phyloP scores from a whole-genome alignment of 2,113 vertebrate species.

The Machaerirhynchus nigripectus region DNA sequence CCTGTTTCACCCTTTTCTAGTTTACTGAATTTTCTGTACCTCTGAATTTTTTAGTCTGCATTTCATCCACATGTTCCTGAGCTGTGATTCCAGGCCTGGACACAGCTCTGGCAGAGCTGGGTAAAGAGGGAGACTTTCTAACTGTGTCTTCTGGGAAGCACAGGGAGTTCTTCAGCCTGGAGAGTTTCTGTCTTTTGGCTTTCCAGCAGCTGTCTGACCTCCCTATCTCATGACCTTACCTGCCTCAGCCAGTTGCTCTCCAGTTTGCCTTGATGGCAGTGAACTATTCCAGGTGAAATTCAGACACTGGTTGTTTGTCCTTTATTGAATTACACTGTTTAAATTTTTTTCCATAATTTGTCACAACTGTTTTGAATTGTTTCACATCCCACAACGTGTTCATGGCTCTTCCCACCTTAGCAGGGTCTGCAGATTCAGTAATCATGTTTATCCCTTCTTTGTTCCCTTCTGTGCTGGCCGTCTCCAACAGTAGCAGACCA shows the following conservation, averaged over 20 bases:
- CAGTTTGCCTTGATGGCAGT: neutral
- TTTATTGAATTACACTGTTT: neutral
- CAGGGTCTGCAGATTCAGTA: neutral
- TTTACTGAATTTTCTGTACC: neutral
- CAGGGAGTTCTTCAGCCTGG: neutral
- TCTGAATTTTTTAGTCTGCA: neutral
- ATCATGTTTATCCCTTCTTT: neutral
- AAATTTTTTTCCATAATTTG: neutral
- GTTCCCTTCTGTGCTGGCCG: neutral
- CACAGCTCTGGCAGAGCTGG: neutral
- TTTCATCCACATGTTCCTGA: neutral
- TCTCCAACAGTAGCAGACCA: neutral
- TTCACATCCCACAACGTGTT: neutral
- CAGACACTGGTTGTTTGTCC: neutral
- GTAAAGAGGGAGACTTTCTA: neutral
- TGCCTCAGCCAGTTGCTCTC: neutral
- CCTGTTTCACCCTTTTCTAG: neutral
- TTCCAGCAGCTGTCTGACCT: neutral
- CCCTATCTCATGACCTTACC: accelerated
- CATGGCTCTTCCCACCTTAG: neutral
- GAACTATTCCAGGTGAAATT: neutral
- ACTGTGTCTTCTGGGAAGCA: neutral
- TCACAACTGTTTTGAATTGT: neutral
- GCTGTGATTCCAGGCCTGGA: neutral
- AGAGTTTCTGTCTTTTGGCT: neutral